phyloP scores from a whole-genome alignment of 2,113 vertebrate species.

The Hippocampus guttulatus region DNA sequence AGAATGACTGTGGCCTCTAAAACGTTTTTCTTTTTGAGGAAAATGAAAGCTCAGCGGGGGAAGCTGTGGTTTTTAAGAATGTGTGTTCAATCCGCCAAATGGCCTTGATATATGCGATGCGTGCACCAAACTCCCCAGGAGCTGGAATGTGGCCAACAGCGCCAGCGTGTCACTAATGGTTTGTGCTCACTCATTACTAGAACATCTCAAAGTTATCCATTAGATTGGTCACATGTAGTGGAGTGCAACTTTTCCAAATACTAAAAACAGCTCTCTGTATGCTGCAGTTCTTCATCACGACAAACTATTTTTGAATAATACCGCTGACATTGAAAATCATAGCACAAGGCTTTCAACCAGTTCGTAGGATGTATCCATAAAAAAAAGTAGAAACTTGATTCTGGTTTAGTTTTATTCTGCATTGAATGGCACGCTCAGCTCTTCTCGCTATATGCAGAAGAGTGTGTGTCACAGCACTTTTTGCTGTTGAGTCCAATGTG shows the following conservation, averaged over 20 bases:
- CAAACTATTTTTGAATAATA: neutral
- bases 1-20: neutral
- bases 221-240: neutral
- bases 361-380: slow-evolving; percentile 8
- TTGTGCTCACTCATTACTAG: neutral
- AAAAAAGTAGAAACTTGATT: slow-evolving; percentile 36
- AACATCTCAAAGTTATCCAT: neutral
- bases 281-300: neutral
- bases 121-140: neutral
- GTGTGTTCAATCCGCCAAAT: neutral
- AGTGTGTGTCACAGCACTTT: slow-evolving; percentile 59
- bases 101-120: neutral
- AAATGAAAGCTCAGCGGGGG: neutral
- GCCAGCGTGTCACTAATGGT: neutral
- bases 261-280: neutral
- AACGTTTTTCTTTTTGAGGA: neutral
- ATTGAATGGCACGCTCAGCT: slow-evolving; percentile 21
- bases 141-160: neutral
- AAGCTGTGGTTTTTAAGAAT: neutral
- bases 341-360: slow-evolving; percentile 40
- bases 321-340: neutral
- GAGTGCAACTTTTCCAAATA: neutral
- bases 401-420: slow-evolving; percentile 34
- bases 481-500: slow-evolving; percentile 51
- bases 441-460: slow-evolving; percentile 16